Evolutionary conservation across 2,113 vertebrate genomes (phyloP), one percentile per base, ranked within the genome.

Genomic region (Mormyrus iriodes): DNA sequence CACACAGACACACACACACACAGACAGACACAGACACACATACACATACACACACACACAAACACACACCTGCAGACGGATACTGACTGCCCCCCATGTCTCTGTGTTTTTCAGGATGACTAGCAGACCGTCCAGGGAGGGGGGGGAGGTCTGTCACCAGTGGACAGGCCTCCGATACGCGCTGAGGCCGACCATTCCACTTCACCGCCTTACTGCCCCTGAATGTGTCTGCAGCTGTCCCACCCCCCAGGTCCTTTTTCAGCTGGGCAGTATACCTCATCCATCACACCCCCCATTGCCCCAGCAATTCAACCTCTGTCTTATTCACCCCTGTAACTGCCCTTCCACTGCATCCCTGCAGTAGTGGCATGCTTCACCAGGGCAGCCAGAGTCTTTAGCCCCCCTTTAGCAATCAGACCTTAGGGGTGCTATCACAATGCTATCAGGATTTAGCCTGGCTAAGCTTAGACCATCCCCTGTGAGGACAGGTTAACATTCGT

Each of bases 41-140:
- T 15, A 46, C 2, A 46, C 46, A 52, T 15, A 52, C 53, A 58
- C 24, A 65, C 79, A 84, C 10, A 88, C 48, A 88, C 19, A 44
- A 39, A 76, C 5, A 19, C 44, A 79, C 27, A 84, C 6, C 12
- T 13, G 44, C 13, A 19, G 46, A 48, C 10, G 49, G 7, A n/a
- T n/a, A 76, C 61, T 88, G 69, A 82, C 88, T 24, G 19, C 52
- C 31, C 55, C 48, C 0, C n/a, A 0, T 90, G 44, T 86, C 55
- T 89, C 65, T 87, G 46, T 89, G 19, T 91, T 83, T 86, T 93
- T 84, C 93, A 96, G 95, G 95, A 96, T 84, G 95, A 96, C 91
- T 96, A 95, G 90, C 17, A 85, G 58, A 90, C 49, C 51, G 89
- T 39, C 90, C 90, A 44, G 1, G 21, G 31, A 21, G 85, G 48